These are phyloP conservation scores for Dolomedes plantarius DNA, from an alignment of 2,888 invertebrate genomes.

Conservation along the genomic window DNA sequence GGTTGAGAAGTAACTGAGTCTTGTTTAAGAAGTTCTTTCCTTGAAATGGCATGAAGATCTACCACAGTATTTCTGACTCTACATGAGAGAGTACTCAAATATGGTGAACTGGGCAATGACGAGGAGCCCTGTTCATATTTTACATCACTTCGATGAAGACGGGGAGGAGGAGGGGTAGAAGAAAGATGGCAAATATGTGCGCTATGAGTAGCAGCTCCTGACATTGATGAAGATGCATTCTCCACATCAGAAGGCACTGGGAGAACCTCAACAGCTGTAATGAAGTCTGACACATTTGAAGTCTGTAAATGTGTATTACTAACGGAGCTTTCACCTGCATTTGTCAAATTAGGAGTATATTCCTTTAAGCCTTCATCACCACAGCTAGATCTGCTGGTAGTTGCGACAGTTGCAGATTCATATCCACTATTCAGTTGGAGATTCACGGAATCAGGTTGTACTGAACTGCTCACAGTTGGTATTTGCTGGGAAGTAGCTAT, in stretches of 20 bases:
- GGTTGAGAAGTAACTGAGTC: conserved; percentile 4
- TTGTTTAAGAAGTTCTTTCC: conserved; percentile 39
- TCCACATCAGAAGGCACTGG: conserved; percentile 30
- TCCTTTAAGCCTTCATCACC: conserved; percentile 21
- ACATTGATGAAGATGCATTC: not conserved
- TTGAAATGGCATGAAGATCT: not conserved
- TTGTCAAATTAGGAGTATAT: not conserved
- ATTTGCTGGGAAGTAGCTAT: conserved; percentile 1
- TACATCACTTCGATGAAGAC: not conserved
- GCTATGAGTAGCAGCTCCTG: conserved; percentile 10
- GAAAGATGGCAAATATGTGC: conserved; percentile 10
- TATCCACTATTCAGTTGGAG: not conserved
- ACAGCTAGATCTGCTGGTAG: not conserved
- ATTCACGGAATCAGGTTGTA: not conserved
- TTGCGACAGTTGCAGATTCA: not conserved
- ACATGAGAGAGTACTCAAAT: conserved; percentile 29
- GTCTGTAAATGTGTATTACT: not conserved
- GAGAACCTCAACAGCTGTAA: conserved; percentile 44
- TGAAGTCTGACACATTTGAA: conserved; percentile 27
- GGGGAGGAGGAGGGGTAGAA: conserved; percentile 47
- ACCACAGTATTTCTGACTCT: not conserved
- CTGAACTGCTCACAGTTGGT: conserved; percentile 4
- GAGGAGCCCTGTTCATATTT: conserved; percentile 30
- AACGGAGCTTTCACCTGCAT: not conserved
- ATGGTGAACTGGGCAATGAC: conserved; percentile 53